Evolutionary conservation across 1,140 invertebrate genomes (phyloP).

Genomic region (Tetranychus cinnabarinus): DNA sequence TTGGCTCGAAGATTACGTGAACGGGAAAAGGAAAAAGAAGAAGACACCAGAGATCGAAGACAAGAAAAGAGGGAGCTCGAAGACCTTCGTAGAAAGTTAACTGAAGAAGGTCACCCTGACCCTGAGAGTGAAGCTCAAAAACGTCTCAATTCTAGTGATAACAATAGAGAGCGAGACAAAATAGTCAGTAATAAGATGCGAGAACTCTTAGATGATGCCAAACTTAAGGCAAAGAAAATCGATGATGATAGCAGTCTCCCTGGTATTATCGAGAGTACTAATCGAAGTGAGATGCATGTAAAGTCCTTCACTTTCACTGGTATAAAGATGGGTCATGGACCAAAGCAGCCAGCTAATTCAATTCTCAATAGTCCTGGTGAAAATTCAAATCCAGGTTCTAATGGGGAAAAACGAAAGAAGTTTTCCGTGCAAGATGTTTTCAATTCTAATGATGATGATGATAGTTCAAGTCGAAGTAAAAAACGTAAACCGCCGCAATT

Average conservation of each 20-base stretch:
- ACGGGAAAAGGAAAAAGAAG: slow-evolving; percentile 70
- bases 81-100: slow-evolving; percentile 56
- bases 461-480: slow-evolving; percentile 29
- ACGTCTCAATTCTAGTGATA: slow-evolving; percentile 1
- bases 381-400: neutral
- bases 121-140: slow-evolving; percentile 51
- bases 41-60: slow-evolving; percentile 61
- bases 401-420: slow-evolving; percentile 33
- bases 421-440: slow-evolving; percentile 69
- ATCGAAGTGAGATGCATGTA: neutral
- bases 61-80: slow-evolving; percentile 79
- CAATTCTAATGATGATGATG: slow-evolving; percentile 67
- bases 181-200: slow-evolving; percentile 1
- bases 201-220: slow-evolving; percentile 2
- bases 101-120: slow-evolving; percentile 50
- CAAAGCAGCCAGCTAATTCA: neutral
- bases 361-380: neutral
- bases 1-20: slow-evolving; percentile 61
- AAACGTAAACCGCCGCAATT: slow-evolving; percentile 61
- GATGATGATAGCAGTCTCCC: slow-evolving; percentile 1
- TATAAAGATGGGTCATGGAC: slow-evolving; percentile 1
- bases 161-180: neutral
- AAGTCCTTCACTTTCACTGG: slow-evolving; percentile 8
- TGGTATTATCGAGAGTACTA: neutral
- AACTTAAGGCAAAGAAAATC: neutral